Base-by-base conservation (phyloP, 2,888 invertebrate genomes). In the Drosophila prostipennis region DNA sequence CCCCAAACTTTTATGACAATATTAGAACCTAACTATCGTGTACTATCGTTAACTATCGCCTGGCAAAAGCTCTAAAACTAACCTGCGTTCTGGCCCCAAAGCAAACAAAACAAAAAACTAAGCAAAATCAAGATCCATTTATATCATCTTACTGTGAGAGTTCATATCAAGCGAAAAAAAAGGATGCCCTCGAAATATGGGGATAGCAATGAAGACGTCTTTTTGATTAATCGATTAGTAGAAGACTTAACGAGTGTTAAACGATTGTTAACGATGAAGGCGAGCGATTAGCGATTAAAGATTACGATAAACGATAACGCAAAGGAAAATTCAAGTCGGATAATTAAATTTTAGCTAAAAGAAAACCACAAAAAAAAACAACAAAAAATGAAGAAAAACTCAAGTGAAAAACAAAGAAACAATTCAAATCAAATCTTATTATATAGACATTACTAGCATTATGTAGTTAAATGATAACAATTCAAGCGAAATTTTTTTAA, bases 361-460 rank as follows among this genome's bases (percentile, higher is more conserved):
- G 26, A 56, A 52, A 46, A 32, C 7, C 14, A 63, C 26, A 29
- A 14, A 26, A 26, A 26, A 26, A 26, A 6, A 23, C 2, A 23
- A 23, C 23, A 23, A 23, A 23, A 36, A 36, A 34, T 43, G 23
- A 58, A 64, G 46, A 48, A 68, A 23, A 34, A 48, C 48, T 34
- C 32, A 42, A 48, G 26, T 39, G 49, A 36, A 45, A 68, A 65
- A 67, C 49, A 54, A 77, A 55, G 68, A 86, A 48, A 77, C 60
- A 87, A 85, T 85, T 87, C 81, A 70, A 74, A 82, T 82, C 82
- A 78, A 82, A 87, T 87, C 79, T 87, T 81, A 78, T 85, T 64
- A 75, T 67, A 80, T 73, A 80, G 52, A 74, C 60, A 83, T 87
- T 83, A 82, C 73, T 78, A 77, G 72, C 73, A 76, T 76, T 76